phyloP scores from a whole-genome alignment of 2,113 vertebrate genomes.

The Thalassarche chlororhynchos region DNA sequence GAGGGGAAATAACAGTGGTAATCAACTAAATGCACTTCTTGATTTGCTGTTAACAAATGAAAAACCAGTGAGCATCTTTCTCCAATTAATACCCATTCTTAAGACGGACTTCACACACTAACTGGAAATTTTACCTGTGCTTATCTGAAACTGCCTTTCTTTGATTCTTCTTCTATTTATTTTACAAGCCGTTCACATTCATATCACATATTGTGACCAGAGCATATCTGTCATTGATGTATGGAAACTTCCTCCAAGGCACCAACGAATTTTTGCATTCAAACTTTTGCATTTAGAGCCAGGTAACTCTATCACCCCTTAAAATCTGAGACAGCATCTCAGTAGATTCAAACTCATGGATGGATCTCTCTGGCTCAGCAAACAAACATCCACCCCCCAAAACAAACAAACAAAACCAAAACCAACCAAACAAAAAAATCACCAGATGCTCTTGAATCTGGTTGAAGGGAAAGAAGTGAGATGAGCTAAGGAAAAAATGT shows the following conservation, averaged over 20 bases:
- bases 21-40: background rate
- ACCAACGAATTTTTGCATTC: background rate
- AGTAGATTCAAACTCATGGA: background rate
- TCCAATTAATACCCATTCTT: background rate
- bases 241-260: background rate
- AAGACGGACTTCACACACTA: background rate
- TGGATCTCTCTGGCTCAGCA: background rate
- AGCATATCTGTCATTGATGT: background rate
- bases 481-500: background rate
- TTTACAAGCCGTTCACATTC: background rate
- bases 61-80: background rate
- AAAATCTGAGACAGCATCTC: background rate
- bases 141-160: background rate
- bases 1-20: background rate
- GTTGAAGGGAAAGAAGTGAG: background rate
- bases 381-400: background rate
- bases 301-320: background rate
- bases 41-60: background rate
- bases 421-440: background rate
- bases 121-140: background rate
- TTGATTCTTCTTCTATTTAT: background rate
- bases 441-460: background rate
- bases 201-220: background rate
- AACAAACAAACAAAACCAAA: background rate
- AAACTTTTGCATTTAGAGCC: background rate